Base-by-base conservation (phyloP, 2,797 vertebrate genomes). In the Malacoctenus gilli region DNA sequence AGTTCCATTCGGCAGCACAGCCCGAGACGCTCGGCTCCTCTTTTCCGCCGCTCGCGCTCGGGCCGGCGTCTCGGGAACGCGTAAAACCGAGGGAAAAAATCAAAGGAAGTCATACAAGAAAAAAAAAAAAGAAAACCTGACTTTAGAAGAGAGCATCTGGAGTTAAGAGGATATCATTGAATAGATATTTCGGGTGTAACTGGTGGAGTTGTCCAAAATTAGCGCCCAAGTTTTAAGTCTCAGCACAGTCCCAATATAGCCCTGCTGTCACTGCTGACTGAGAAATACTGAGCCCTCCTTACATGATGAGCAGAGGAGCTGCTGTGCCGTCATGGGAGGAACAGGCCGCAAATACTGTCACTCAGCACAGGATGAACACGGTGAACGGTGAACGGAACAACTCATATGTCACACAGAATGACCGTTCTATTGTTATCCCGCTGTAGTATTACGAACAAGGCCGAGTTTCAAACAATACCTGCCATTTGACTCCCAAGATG, bases 181-280 rank as follows among this genome's bases (percentile, higher is more conserved):
- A 76, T 61, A 41, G 72, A 55, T 81, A 65, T 82, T 63, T 41
- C 61, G 70, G 58, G 77, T 74, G 74, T 66, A 76, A 60, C 82
- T 72, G 63, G 68, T 57, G 62, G 72, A 71, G 77, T 50, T 81
- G 68, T 77, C 82, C 83, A 83, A 86, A 88, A 87, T 89, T 90
- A 87, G 80, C 73, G 55, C 39, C 49, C 35, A 25, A 66, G 85
- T 64, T 83, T 77, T 64, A 58, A 79, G 82, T 65, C 59, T 89
- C 79, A 90, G 78, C 65, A 72, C 42, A 54, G 72, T 79, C 54
- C 65, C 73, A 77, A 83, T 89, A 89, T 90, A 92, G 90, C 83
- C 72, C 57, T 75, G 67, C 63, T 83, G 80, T 85, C 75, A 79
- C 11, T 89, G 78, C 86, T 89, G 85, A 90, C 77, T 79, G 68